Evolutionary conservation across 2,113 vertebrate species (phyloP).

Genomic region (Carassius carassius): DNA sequence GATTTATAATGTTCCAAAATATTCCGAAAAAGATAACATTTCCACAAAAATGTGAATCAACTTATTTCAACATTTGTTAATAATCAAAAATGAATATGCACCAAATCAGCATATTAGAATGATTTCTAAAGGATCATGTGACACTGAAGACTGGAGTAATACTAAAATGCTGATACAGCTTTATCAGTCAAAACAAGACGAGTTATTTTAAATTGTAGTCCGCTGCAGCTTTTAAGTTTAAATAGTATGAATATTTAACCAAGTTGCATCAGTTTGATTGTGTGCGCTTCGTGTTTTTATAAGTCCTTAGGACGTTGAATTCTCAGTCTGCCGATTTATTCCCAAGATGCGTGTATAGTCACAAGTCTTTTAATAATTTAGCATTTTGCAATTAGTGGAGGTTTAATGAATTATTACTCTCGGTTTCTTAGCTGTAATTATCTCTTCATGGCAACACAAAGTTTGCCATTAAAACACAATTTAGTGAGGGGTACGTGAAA

Average conservation of each 20-base stretch:
- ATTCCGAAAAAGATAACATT: too few species aligned
- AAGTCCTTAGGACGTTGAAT: slow-evolving; percentile 50
- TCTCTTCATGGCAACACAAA: slow-evolving; percentile 41
- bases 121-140: too few species aligned
- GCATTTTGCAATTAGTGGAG: slow-evolving; percentile 72
- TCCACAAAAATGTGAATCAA: too few species aligned
- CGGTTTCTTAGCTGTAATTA: slow-evolving; percentile 48
- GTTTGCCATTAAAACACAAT: slow-evolving; percentile 38
- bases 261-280: slow-evolving; percentile 64
- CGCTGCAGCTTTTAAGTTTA: slow-evolving; percentile 73
- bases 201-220: not conserved
- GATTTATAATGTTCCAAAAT: too few species aligned
- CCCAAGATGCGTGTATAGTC: slow-evolving; percentile 66
- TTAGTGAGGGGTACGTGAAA: slow-evolving; percentile 31
- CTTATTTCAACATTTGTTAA: too few species aligned
- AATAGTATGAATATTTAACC: slow-evolving; percentile 74
- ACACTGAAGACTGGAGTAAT: too few species aligned
- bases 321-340: slow-evolving; percentile 70
- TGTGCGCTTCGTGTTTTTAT: slow-evolving; percentile 66
- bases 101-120: too few species aligned
- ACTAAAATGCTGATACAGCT: too few species aligned
- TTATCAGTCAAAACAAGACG: too few species aligned
- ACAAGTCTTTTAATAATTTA: slow-evolving; percentile 78
- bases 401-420: slow-evolving; percentile 51
- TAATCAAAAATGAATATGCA: too few species aligned